Evolutionary conservation across 1,140 invertebrate genomes (phyloP).

Genomic region (Aleiodes sp.): DNA sequence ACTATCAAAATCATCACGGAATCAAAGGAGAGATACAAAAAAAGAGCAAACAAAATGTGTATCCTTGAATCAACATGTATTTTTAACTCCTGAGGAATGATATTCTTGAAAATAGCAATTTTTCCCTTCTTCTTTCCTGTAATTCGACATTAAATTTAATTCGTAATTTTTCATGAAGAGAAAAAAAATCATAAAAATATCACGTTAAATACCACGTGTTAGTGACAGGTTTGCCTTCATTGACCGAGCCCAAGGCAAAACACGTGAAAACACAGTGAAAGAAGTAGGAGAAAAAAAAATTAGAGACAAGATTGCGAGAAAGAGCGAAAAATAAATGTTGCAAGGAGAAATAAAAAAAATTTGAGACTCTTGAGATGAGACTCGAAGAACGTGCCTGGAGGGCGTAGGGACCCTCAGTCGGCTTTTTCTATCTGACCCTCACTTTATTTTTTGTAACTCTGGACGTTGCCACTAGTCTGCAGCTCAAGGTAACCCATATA

Average conservation of each 20-base stretch:
- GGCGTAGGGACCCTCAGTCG: conserved; percentile 16
- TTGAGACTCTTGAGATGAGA: conserved; percentile 9
- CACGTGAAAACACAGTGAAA: not conserved
- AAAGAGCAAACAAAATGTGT: no score
- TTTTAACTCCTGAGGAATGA: no score
- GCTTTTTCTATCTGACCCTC: conserved; percentile 26
- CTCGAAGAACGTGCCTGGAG: conserved; percentile 25
- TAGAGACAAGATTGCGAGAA: not conserved
- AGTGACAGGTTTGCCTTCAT: not conserved
- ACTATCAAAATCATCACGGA: not conserved
- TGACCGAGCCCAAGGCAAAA: not conserved
- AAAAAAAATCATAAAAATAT: not conserved
- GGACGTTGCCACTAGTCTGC: not conserved
- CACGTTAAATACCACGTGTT: not conserved
- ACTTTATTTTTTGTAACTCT: conserved; percentile 3
- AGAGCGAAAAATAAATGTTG: not conserved
- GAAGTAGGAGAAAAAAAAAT: not conserved
- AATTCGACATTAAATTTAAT: conserved; percentile 2
- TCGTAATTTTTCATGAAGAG: not conserved
- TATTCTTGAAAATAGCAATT: no score
- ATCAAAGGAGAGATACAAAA: no score
- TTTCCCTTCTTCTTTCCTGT: no score
- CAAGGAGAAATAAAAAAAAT: conserved; percentile 8
- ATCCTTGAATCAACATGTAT: no score
- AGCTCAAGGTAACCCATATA: conserved; percentile 26